A percentile compares a stretch with the other conserved stretches of the same genome.
Evolutionary conservation across 2,797 vertebrate species (phyloP).

Genomic region (Parotocinclus haroldoi): DNA sequence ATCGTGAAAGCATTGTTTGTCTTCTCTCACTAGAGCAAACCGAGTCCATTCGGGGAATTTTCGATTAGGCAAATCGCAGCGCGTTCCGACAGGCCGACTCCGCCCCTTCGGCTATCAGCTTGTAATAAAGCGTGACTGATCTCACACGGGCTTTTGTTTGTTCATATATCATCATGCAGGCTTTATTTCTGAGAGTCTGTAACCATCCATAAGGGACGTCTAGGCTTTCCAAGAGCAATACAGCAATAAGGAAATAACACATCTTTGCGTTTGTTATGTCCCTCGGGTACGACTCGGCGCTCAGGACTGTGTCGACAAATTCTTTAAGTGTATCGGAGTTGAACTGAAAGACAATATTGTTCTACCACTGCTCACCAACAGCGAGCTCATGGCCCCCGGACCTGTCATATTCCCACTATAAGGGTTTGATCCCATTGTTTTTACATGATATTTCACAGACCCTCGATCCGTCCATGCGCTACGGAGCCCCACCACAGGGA

Average conservation of each 20-base stretch:
- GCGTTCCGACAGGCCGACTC: too few relatives aligned
- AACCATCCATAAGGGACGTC: conserved; percentile 5
- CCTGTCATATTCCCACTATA: conserved; percentile 19
- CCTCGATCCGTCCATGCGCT: background rate
- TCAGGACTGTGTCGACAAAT: conserved; percentile 12
- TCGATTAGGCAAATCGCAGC: background rate
- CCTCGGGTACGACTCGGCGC: conserved; percentile 11
- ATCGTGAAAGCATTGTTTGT: background rate
- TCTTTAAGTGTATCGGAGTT: conserved; percentile 15
- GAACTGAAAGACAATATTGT: conserved; percentile 23
- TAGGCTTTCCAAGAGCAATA: background rate
- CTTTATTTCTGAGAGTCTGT: conserved; percentile 9
- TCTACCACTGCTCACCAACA: conserved; percentile 9
- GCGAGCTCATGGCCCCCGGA: conserved; percentile 13
- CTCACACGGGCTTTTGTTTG: background rate
- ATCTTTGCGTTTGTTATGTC: conserved; percentile 4
- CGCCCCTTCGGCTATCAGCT: background rate
- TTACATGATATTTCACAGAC: conserved; percentile 23
- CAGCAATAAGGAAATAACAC: conserved; percentile 23
- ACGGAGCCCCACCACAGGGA: conserved; percentile 30
- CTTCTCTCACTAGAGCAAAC: background rate
- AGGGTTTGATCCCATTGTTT: conserved; percentile 10
- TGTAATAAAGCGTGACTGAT: conserved; percentile 7
- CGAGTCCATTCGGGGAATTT: conserved; percentile 1
- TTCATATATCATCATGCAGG: background rate